A percentile compares a stretch with the other conserved stretches of the same genome.
Conservation (phyloP, 1,140 invertebrate genomes). For the Ceratosolen fusciceps region DNA sequence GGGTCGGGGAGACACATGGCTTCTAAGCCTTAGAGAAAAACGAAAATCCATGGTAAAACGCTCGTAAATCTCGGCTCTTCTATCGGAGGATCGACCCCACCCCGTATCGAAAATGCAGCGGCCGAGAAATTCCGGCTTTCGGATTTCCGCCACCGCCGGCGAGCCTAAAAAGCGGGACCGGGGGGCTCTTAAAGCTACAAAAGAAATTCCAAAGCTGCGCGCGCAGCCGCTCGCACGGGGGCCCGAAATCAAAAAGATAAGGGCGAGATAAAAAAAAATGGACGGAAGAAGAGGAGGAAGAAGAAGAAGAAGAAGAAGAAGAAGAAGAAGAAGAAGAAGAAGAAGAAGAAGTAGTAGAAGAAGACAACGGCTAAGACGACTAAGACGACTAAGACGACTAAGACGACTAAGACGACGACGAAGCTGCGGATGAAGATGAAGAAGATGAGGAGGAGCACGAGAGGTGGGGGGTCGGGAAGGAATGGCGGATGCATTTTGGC, state of each 20-base stretch:
- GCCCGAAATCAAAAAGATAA: slow-evolving; percentile 28
- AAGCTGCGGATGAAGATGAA: no score
- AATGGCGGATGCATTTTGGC: slow-evolving; percentile 24
- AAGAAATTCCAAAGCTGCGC: slow-evolving; percentile 29
- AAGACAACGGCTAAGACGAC: no score
- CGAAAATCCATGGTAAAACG: slow-evolving; percentile 26
- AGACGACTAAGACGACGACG: no score
- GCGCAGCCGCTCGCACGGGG: neutral
- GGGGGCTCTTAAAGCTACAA: slow-evolving; percentile 40
- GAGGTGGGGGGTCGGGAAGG: no score
- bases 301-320: no score
- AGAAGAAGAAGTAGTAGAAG: no score
- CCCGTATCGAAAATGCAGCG: neutral
- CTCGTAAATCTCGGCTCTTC: slow-evolving; percentile 27
- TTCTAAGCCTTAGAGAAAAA: slow-evolving; percentile 4
- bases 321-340: no score
- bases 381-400: no score
- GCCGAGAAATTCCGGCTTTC: slow-evolving; percentile 17
- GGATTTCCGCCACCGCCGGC: slow-evolving; percentile 32
- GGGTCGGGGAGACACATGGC: no score
- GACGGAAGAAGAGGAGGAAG: neutral
- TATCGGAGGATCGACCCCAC: neutral
- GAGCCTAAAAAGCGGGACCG: slow-evolving; percentile 22
- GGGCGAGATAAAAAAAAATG: neutral
- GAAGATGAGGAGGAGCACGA: no score